phyloP scores from a whole-genome alignment of 2,113 vertebrate genomes.

The Gracilinanus agilis region DNA sequence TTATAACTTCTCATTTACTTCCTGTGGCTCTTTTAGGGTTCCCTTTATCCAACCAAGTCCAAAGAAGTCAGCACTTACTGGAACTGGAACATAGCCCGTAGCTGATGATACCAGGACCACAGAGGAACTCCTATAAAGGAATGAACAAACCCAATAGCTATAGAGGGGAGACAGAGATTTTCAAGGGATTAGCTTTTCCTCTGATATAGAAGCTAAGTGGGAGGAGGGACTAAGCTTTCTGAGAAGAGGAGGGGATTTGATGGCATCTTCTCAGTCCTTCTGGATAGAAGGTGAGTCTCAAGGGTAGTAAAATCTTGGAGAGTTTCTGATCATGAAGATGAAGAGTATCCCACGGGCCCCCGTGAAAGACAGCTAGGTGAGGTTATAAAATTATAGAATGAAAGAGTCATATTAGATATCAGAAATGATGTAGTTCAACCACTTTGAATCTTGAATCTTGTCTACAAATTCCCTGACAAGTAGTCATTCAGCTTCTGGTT shows the following conservation, averaged over 20 bases:
- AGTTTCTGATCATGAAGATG: not conserved
- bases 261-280: not conserved
- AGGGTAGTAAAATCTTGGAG: not conserved
- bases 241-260: not conserved
- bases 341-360: not conserved
- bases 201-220: not conserved
- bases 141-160: not conserved
- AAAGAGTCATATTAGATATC: not conserved
- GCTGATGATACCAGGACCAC: conserved; percentile 87
- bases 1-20: not conserved
- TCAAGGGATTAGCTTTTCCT: conserved; percentile 4
- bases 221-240: not conserved
- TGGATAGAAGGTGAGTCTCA: not conserved
- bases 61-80: conserved; percentile 76
- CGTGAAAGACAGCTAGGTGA: not conserved
- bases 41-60: not conserved
- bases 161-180: not conserved
- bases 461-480: not conserved
- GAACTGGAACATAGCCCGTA: conserved; percentile 86
- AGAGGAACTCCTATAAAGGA: conserved; percentile 83
- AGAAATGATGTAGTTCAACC: not conserved
- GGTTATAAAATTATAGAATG: not conserved
- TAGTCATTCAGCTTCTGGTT: not conserved
- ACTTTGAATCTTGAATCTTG: not conserved
- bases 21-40: not conserved